Conservation (phyloP, 1,140 invertebrate species). For the Pogonomyrmex barbatus region DNA sequence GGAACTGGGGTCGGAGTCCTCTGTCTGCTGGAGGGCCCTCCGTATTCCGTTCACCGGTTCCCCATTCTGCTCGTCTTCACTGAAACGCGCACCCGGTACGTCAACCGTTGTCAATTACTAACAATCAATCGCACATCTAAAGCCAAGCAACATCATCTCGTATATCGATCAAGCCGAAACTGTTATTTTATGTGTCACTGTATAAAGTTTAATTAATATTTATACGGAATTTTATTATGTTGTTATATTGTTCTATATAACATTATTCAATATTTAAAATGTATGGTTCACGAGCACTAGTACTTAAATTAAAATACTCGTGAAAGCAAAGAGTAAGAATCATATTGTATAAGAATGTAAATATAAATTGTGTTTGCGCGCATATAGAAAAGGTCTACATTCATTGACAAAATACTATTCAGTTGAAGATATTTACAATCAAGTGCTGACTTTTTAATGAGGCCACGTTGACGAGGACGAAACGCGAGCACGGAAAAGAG, state of each 20-base stretch:
- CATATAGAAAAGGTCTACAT: conserved; percentile 18
- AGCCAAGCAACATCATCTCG: conserved; percentile 62
- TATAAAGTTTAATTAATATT: conserved; percentile 5
- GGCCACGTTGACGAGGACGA: conserved; percentile 61
- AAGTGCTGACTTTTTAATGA: conserved; percentile 72
- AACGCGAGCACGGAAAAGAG: conserved; percentile 32
- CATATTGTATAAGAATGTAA: conserved; percentile 10
- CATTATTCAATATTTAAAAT: conserved; percentile 25
- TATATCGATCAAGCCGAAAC: conserved; percentile 39
- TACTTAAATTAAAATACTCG: conserved; percentile 8
- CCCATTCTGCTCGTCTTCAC: conserved; percentile 80
- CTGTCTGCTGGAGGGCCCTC: conserved; percentile 80
- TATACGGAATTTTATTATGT: background rate
- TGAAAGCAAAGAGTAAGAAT: background rate
- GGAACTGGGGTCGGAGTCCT: conserved; percentile 83
- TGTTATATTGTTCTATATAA: background rate
- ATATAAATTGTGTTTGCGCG: background rate
- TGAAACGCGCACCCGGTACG: conserved; percentile 80
- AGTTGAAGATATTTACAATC: conserved; percentile 58
- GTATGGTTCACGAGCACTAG: background rate
- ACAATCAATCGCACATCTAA: conserved; percentile 55
- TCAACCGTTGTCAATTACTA: conserved; percentile 47
- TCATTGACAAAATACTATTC: conserved; percentile 36
- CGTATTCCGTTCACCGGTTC: conserved; percentile 77
- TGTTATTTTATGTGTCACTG: background rate